Percentiles rank a stretch among this genome's conserved stretches.
phyloP scores from a whole-genome alignment of 2,113 vertebrate genomes.

The Atractosteus spatula region DNA sequence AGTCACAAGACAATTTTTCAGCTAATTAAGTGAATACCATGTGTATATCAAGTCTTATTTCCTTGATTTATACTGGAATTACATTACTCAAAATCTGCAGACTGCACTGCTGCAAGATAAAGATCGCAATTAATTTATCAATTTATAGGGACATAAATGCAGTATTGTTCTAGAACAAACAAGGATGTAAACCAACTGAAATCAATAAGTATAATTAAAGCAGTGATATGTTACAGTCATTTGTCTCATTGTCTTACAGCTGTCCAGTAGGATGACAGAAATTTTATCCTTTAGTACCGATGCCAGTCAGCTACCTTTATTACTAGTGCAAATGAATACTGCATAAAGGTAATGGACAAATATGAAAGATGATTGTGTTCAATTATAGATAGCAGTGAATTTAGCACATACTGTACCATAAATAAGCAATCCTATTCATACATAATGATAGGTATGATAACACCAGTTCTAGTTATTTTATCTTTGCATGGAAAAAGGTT shows the following conservation, averaged over 20 bases:
- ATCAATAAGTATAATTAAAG: slow-evolving; percentile 64
- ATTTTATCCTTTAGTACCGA: slow-evolving; percentile 19
- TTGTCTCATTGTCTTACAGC: slow-evolving; percentile 51
- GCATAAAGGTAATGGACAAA: slow-evolving; percentile 60
- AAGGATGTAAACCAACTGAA: slow-evolving; percentile 52
- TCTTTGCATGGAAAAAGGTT: not conserved
- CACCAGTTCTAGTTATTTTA: not conserved
- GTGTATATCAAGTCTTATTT: slow-evolving; percentile 29
- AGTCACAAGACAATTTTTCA: slow-evolving; percentile 1
- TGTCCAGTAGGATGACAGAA: slow-evolving; percentile 42
- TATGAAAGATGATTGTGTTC: slow-evolving; percentile 27
- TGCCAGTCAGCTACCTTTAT: not conserved
- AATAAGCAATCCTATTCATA: not conserved
- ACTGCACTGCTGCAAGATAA: slow-evolving; percentile 41
- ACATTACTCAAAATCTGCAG: slow-evolving; percentile 38
- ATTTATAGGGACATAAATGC: slow-evolving; percentile 47
- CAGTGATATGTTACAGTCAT: slow-evolving; percentile 43
- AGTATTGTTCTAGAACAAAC: slow-evolving; percentile 57
- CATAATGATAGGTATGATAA: no score
- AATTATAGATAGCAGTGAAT: not conserved
- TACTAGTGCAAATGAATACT: slow-evolving; percentile 49
- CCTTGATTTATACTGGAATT: slow-evolving; percentile 41
- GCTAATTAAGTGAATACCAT: slow-evolving; percentile 32
- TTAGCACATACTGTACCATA: not conserved
- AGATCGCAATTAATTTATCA: slow-evolving; percentile 53